Percentiles rank a stretch among this genome's conserved stretches.
Conservation (phyloP, 2,888 invertebrate genomes). For the Buathra laborator region DNA sequence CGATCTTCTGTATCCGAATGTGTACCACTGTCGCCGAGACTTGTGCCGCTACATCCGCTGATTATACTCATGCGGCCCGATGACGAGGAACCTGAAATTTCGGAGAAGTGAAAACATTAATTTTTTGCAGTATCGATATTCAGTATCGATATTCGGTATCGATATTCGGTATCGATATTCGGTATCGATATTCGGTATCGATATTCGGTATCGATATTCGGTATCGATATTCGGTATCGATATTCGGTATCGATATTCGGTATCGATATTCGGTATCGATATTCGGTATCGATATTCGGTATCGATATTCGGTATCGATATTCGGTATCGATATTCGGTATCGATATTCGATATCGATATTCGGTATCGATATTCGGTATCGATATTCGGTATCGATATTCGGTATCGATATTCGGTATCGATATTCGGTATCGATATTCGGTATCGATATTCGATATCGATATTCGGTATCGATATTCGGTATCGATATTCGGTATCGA, state of each 20-base stretch:
- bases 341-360: not conserved
- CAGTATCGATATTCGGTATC: not conserved
- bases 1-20: slow-evolving; percentile 94
- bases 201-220: not conserved
- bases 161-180: not conserved
- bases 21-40: slow-evolving; percentile 93
- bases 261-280: not conserved
- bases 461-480: not conserved
- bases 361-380: not conserved
- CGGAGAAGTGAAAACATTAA: not conserved
- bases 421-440: not conserved
- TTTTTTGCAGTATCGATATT: not conserved
- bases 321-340: not conserved
- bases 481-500: not conserved
- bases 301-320: not conserved
- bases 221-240: not conserved
- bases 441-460: not conserved
- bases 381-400: not conserved
- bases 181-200: not conserved
- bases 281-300: not conserved
- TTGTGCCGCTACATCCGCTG: slow-evolving; percentile 90
- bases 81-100: slow-evolving; percentile 89
- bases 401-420: not conserved
- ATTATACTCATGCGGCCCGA: slow-evolving; percentile 94
- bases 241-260: not conserved